phyloP scores from a whole-genome alignment of 2,113 vertebrate species.

The Hippopotamus amphibius region DNA sequence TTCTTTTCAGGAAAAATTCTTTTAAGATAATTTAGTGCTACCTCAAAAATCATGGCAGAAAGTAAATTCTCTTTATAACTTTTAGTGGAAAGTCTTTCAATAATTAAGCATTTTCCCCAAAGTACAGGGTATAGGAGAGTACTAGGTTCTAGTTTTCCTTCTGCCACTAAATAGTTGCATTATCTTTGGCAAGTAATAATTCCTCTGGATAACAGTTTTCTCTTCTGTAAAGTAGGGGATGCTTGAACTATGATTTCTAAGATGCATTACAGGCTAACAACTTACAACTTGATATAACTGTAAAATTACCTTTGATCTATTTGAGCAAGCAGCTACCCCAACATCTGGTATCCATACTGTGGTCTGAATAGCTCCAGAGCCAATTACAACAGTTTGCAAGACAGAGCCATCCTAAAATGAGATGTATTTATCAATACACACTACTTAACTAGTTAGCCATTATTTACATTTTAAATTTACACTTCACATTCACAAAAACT shows the following conservation, averaged over 20 bases:
- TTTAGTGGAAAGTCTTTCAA: conserved; percentile 21
- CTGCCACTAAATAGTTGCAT: background rate
- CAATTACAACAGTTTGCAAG: conserved; percentile 95
- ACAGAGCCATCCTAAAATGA: conserved; percentile 94
- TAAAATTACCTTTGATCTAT: conserved; percentile 94
- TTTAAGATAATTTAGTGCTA: conserved; percentile 30
- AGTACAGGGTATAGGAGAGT: background rate
- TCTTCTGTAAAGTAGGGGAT: background rate
- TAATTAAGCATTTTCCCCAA: background rate
- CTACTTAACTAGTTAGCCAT: conserved; percentile 36
- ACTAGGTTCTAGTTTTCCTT: background rate
- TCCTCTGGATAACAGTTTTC: background rate
- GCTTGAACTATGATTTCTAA: background rate
- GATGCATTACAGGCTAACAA: background rate
- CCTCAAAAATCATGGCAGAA: conserved; percentile 57
- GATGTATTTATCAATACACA: conserved; percentile 34
- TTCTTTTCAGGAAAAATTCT: conserved; percentile 7
- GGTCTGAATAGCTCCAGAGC: conserved; percentile 96
- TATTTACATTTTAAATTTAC: background rate
- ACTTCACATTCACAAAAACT: conserved; percentile 7
- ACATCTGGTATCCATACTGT: conserved; percentile 98
- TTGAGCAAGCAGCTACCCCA: conserved; percentile 97
- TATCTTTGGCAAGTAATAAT: conserved; percentile 13
- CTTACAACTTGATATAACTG: background rate
- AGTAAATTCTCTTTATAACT: conserved; percentile 47